Conservation (phyloP, 2,888 invertebrate genomes). For the Melipona bicolor region DNA sequence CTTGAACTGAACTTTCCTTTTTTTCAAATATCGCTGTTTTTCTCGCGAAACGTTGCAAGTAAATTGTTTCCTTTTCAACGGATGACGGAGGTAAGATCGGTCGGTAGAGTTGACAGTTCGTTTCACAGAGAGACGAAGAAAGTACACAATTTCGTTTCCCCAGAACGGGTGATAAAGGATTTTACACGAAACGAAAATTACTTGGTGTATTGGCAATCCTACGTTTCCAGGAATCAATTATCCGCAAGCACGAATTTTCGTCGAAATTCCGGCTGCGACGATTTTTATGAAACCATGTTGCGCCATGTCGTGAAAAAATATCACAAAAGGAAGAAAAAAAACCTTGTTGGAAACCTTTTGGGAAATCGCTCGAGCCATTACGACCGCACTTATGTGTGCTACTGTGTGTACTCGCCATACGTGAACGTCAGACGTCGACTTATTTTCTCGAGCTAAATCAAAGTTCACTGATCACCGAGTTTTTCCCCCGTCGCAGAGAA, state of each 20-base stretch:
- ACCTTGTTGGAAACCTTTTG: constrained; percentile 38
- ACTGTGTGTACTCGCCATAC: background rate
- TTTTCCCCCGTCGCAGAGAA: background rate
- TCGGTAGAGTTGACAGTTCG: too few relatives aligned
- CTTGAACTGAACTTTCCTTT: background rate
- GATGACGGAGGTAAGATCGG: background rate
- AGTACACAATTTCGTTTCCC: too few relatives aligned
- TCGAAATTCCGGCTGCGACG: constrained; percentile 19
- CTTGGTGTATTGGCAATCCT: background rate
- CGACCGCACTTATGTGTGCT: background rate
- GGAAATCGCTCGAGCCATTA: constrained; percentile 60
- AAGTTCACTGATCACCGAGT: background rate
- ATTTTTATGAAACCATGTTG: constrained; percentile 17
- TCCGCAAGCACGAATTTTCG: background rate
- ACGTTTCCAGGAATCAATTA: constrained; percentile 21
- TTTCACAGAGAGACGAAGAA: background rate
- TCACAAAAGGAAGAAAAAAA: constrained; percentile 13
- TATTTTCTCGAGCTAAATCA: constrained; percentile 29
- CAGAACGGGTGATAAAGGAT: background rate
- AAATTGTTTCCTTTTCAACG: background rate
- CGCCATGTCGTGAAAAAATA: background rate
- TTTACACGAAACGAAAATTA: background rate
- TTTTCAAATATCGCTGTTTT: background rate
- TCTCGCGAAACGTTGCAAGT: background rate
- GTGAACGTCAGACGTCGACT: background rate